Evolutionary conservation across 1,140 invertebrate species (phyloP), one percentile per base, ranked within the genome.

Genomic region (Phymorhynchus buccinoides): DNA sequence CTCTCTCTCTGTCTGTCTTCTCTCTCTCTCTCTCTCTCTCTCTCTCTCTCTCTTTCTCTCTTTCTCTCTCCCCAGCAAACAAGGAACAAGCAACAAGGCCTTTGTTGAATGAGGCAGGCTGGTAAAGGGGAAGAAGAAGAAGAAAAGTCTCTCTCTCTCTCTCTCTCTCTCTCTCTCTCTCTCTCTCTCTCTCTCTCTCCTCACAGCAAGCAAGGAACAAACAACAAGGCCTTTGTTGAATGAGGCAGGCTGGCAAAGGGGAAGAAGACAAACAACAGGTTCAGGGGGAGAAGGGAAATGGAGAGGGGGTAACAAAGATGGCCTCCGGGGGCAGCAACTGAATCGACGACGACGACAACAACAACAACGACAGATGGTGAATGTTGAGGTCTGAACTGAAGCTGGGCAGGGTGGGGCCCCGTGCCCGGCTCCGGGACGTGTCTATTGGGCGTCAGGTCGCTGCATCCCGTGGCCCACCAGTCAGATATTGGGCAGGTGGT

Each of bases 381-480:
- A 73, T 22, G 62, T n/a, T n/a, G n/a, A n/a, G n/a, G 37, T 75
- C 27, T 75, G 73, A 75, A 75, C 73, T 39, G 27, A 27, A 62
- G 22, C 56, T 22, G 30, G 39, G 35, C 35, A 41, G 35, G 41
- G 9, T 3, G 41, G 52, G 71, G 35, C n/a, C n/a, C n/a, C n/a
- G n/a, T n/a, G n/a, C n/a, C n/a, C n/a, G n/a, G n/a, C n/a, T n/a
- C n/a, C n/a, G n/a, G n/a, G n/a, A n/a, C n/a, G n/a, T n/a, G n/a
- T 80, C 84, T 85, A 90, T 80, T 88, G 89, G 83, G 89, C 89
- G 84, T 93, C 91, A 81, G 89, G 90, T 88, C 91, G 90, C 82
- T 88, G 90, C 89, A 92, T 90, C 91, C 92, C 92, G 91, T 93
- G 92, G 88, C 92, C 92, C 82, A 91, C 90, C 79, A 92, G 91